These are phyloP conservation scores for Enteromius afrohamiltoni DNA, from an alignment of 2,797 vertebrate genomes.

Conservation along the genomic window DNA sequence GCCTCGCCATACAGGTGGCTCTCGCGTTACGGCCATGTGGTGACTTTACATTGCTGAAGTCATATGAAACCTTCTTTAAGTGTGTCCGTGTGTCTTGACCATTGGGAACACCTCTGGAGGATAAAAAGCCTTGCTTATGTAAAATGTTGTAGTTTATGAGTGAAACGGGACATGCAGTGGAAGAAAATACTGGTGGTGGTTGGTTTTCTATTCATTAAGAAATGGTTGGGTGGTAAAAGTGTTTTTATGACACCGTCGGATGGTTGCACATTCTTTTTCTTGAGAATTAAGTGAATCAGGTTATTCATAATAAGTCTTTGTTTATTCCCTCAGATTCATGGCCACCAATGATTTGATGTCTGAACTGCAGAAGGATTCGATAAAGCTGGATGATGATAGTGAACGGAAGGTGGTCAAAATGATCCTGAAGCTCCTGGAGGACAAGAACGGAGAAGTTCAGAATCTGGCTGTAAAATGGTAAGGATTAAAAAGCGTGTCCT, in stretches of 20 bases:
- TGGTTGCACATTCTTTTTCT: not conserved
- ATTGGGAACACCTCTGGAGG: not conserved
- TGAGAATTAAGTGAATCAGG: not conserved
- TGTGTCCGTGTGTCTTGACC: constrained; percentile 9
- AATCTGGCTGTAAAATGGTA: constrained; percentile 99
- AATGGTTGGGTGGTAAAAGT: not conserved
- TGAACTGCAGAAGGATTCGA: constrained; percentile 98
- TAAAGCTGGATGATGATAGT: constrained; percentile 98
- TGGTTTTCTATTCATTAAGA: not conserved
- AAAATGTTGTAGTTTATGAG: not conserved
- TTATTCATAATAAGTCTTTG: not conserved
- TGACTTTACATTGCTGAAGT: not conserved
- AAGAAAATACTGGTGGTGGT: not conserved
- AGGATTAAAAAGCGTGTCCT: constrained; percentile 11
- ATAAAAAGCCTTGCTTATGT: not conserved
- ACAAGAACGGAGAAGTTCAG: constrained; percentile 99
- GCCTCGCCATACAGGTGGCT: not conserved
- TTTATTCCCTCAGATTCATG: constrained; percentile 87
- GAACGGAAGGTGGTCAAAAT: constrained; percentile 99
- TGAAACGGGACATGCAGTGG: not conserved
- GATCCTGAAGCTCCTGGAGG: constrained; percentile 97
- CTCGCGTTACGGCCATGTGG: not conserved
- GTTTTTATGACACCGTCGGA: not conserved
- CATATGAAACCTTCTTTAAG: not conserved
- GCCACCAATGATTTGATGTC: constrained; percentile 99